phyloP scores from a whole-genome alignment of 2,888 invertebrate genomes.

The Linnaemya tessellans region DNA sequence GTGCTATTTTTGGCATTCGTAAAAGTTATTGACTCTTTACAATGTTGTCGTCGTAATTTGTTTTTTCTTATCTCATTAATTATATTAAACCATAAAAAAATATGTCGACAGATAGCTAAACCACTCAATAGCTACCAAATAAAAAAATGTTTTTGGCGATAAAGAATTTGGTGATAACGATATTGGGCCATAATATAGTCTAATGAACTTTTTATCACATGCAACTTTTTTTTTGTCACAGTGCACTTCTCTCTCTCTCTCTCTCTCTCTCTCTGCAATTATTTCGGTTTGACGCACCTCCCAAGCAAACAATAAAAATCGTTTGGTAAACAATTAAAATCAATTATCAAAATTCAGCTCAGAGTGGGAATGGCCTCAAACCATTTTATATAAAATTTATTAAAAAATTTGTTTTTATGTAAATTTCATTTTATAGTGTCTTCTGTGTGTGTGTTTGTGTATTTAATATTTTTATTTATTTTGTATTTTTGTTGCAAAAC shows the following conservation, averaged over 20 bases:
- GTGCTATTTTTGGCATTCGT: not conserved
- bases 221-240: not conserved
- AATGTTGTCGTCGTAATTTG: too few relatives aligned
- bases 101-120: too few relatives aligned
- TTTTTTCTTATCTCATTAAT: too few relatives aligned
- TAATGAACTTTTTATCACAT: too few relatives aligned
- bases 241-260: not conserved
- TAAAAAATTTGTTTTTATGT: not conserved
- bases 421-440: not conserved
- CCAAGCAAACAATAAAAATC: not conserved
- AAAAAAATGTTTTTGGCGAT: too few relatives aligned
- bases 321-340: not conserved
- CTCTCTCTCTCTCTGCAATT: not conserved
- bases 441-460: not conserved
- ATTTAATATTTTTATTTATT: too few relatives aligned
- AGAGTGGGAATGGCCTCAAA: too few relatives aligned
- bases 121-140: too few relatives aligned
- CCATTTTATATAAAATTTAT: conserved; percentile 13
- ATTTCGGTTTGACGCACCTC: not conserved
- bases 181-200: too few relatives aligned
- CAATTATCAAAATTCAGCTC: not conserved
- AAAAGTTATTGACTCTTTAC: too few relatives aligned
- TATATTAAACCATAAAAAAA: too few relatives aligned
- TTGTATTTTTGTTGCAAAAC: not conserved
- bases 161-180: too few relatives aligned